Evolutionary conservation across 2,888 invertebrate species (phyloP), one percentile per base, ranked within the genome.

Genomic region (Griposia aprilina): DNA sequence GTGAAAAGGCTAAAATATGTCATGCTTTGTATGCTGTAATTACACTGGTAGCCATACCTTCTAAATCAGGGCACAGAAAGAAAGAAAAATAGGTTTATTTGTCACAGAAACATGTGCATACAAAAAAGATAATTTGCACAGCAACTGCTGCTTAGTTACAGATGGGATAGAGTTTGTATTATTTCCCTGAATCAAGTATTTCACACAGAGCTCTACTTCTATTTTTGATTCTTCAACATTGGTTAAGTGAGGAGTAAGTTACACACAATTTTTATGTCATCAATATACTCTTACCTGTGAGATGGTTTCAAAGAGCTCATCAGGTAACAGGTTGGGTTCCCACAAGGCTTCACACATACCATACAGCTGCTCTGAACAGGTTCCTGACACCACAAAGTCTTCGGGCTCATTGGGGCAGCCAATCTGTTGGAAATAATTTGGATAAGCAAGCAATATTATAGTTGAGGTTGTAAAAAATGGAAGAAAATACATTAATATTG

Each of bases 271-370:
- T 60, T 30, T 30, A 4, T 20, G 20, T 30, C 20, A 30, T 17
- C 17, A 60, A 30, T 30, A 17, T 26, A 23, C 36, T 69, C 41
- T 77, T 91, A 97, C 97, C 95, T 97, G 97, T 74, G 99, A 99
- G 87, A 99, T 99, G 0, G 99, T 98, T 96, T 99, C 99, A 95
- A 99, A 99, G 63, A 99, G 97, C 88, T 99, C 99, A 89, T 99
- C 98, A 0, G 99, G 98, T 76, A 97, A 98, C 93, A 99, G 96
- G 93, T 99, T 97, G 0, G 99, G 99, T 91, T 98, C 98, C 98
- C 99, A 99, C 45, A 99, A 96, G 0, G 99, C 98, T 97, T 99
- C 99, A 96, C 99, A 99, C 99, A 99, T 99, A 91, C 99, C 99
- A 91, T 98, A 99, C 87, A 99, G 94, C 91, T 99, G 99, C 84